Percentiles rank a stretch among this genome's conserved stretches.
These are phyloP conservation scores for Anoura caudifer DNA, from an alignment of 2,113 vertebrate genomes.

Conservation along the genomic window DNA sequence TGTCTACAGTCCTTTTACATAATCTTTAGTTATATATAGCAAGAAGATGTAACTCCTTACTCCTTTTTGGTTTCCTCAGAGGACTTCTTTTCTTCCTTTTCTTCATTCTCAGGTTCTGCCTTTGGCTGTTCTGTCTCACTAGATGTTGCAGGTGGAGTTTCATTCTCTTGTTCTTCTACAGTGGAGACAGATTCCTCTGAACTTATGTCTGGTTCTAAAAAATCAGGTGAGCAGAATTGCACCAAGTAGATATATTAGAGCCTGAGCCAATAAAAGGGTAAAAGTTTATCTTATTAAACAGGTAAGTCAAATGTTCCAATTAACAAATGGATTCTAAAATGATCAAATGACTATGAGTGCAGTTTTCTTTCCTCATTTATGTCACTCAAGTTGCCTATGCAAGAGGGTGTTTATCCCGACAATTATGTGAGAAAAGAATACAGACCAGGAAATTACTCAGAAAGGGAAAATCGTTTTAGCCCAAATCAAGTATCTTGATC, in stretches of 20 bases:
- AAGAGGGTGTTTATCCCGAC: neutral
- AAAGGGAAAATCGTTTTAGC: neutral
- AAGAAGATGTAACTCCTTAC: slow-evolving; percentile 80
- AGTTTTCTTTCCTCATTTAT: neutral
- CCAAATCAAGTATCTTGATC: neutral
- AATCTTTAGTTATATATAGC: neutral
- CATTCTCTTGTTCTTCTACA: slow-evolving; percentile 86
- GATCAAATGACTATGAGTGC: neutral
- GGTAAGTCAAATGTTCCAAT: neutral
- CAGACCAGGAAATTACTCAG: neutral
- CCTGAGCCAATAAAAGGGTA: slow-evolving; percentile 16
- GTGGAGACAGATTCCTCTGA: slow-evolving; percentile 90
- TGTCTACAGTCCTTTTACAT: neutral
- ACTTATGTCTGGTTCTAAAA: slow-evolving; percentile 85
- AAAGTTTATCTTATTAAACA: neutral
- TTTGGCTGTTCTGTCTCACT: slow-evolving; percentile 82
- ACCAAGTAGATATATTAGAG: slow-evolving; percentile 11
- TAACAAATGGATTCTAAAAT: neutral
- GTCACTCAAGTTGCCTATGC: neutral
- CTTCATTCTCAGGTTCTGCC: slow-evolving; percentile 78
- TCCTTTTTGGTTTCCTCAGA: slow-evolving; percentile 88
- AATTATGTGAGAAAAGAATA: neutral
- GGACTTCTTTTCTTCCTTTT: slow-evolving; percentile 82
- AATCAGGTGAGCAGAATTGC: slow-evolving; percentile 28
- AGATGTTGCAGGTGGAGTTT: slow-evolving; percentile 82